Evolutionary conservation across 92 coral and sea anemone genomes (phyloP), one percentile per base, ranked within the genome.

Genomic region (Porites rus): DNA sequence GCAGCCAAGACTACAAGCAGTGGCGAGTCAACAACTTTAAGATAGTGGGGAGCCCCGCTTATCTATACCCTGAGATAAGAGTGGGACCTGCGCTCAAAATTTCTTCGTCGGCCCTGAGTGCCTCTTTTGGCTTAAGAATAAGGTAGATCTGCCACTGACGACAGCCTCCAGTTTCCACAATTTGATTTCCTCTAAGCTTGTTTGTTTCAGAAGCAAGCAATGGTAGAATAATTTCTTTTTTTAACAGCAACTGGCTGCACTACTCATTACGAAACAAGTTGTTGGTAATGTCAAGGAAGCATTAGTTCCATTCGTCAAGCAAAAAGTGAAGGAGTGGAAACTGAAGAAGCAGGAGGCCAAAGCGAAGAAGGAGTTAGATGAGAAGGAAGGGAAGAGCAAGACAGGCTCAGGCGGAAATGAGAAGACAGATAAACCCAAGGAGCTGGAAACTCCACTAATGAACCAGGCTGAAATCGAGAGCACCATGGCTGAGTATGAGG

Each of bases 281-380:
- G 95, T 97, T 8, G 99, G 99, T 3, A 97, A 97, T 86, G 97
- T 97, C 63, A 97, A 97, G 58, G 99, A 97, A 50, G 99, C 99
- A 3, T 82, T 97, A 65, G 89, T 97, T 21, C 99, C 99, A 9
- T 97, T 95, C 88, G 97, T 97, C 74, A 97, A 97, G 54, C 99
- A 95, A 86, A 97, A 97, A 81, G 98, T 93, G 84, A 97, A 97
- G 89, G 99, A 97, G 50, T 97, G 97, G 97, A 97, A 95, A 38
- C 90, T 88, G 78, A 97, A 97, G 89, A 97, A 97, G 74, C 89
- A 97, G 86, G 90, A 90, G 18, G 98, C 93, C 78, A 97, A 97
- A 87, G 95, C 90, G 81, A 97, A 93, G 89, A 95, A 97, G 69
- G 98, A 97, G 38, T 64, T 86, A 51, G 93, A 94, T 13, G 92